Evolutionary conservation across 2,888 invertebrate species (phyloP).

Genomic region (Embidobia sp.): DNA sequence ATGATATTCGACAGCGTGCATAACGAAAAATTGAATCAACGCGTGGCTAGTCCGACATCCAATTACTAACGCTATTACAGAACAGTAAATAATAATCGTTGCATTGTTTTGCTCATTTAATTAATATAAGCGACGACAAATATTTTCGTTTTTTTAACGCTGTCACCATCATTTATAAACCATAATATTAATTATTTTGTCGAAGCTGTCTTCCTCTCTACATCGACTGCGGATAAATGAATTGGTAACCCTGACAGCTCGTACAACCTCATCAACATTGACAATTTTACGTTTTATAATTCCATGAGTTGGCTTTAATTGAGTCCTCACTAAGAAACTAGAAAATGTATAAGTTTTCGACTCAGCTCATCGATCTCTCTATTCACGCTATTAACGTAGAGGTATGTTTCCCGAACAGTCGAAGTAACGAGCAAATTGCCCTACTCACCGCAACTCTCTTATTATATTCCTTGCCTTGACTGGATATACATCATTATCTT

Average conservation of each 20-base stretch:
- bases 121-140: constrained; percentile 6
- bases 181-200: constrained; percentile 20
- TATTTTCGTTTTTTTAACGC: constrained; percentile 27
- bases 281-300: constrained; percentile 46
- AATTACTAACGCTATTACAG: constrained; percentile 20
- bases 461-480: constrained; percentile 35
- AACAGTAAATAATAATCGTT: constrained; percentile 26
- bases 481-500: constrained; percentile 60
- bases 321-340: too few relatives aligned
- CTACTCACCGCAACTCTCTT: constrained; percentile 42
- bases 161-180: too few relatives aligned
- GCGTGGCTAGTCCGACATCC: constrained; percentile 15
- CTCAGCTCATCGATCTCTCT: too few relatives aligned
- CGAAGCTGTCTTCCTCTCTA: constrained; percentile 13
- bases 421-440: constrained; percentile 56
- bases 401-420: too few relatives aligned
- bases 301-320: too few relatives aligned
- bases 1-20: constrained; percentile 20
- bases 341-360: too few relatives aligned
- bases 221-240: too few relatives aligned
- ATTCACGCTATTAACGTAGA: too few relatives aligned
- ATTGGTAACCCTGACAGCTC: constrained; percentile 10
- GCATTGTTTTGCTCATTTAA: constrained; percentile 29
- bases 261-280: constrained; percentile 37
- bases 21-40: constrained; percentile 21